These are phyloP conservation scores for Chitala chitala DNA, from an alignment of 2,113 vertebrate genomes.

Conservation along the genomic window DNA sequence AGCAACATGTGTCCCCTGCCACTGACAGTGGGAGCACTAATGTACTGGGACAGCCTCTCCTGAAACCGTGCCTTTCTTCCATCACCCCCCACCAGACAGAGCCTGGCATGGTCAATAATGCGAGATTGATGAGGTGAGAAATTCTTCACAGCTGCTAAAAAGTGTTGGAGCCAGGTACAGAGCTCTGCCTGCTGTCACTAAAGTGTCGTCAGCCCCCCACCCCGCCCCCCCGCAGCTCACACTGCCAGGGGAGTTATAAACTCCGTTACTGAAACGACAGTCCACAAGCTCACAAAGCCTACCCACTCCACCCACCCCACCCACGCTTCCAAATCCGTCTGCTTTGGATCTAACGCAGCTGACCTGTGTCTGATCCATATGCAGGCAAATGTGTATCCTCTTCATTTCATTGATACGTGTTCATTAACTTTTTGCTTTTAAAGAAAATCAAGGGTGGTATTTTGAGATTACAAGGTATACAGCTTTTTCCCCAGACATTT, in stretches of 20 bases:
- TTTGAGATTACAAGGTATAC: no score
- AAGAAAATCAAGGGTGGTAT: no score
- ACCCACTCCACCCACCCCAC: not conserved
- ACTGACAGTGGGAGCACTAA: not conserved
- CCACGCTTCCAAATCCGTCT: not conserved
- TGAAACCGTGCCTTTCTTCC: not conserved
- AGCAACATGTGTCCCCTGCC: not conserved
- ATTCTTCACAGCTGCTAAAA: slow-evolving; percentile 5
- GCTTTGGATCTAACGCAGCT: not conserved
- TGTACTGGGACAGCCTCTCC: not conserved
- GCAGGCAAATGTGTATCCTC: not conserved
- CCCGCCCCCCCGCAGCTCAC: not conserved
- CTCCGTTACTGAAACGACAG: not conserved
- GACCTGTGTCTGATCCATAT: not conserved
- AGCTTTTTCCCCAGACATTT: no score
- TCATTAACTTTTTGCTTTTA: no score
- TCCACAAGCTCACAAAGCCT: slow-evolving; percentile 12
- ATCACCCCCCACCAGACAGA: not conserved
- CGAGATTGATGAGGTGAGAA: slow-evolving; percentile 9
- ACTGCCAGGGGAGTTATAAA: not conserved
- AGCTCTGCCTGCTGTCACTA: not conserved
- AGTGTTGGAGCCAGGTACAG: slow-evolving; percentile 6
- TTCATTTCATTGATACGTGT: not conserved
- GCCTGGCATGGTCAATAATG: not conserved
- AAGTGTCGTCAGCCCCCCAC: not conserved